Conservation (phyloP, 2,888 invertebrate genomes). For the Fragum fragum region DNA sequence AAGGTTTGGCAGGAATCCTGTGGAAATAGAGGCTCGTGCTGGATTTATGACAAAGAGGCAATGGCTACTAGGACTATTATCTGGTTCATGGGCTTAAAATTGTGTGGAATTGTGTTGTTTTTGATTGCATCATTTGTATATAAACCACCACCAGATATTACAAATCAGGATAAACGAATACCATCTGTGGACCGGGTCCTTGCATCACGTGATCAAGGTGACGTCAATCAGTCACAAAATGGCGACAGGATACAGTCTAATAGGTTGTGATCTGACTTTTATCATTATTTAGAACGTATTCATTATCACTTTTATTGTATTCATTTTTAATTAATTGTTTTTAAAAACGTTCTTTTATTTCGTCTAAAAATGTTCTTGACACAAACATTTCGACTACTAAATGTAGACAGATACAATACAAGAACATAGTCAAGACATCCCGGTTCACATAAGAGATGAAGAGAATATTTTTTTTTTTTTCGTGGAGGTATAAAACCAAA, state of each 20-base stretch:
- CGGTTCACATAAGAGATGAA: no score
- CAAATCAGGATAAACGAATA: neutral
- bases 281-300: no score
- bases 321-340: no score
- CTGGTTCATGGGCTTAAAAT: conserved; percentile 71
- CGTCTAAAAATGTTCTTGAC: no score
- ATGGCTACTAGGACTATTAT: conserved; percentile 87
- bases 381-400: no score
- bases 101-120: conserved; percentile 84
- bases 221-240: neutral
- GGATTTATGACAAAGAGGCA: conserved; percentile 90
- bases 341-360: no score
- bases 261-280: neutral
- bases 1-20: conserved; percentile 91
- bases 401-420: no score
- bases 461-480: no score
- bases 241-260: neutral
- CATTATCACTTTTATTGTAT: no score
- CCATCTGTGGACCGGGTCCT: neutral
- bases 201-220: neutral
- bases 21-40: conserved; percentile 90
- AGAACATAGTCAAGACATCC: no score
- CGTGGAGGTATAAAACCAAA: no score
- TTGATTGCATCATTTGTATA: conserved; percentile 91
- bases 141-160: conserved; percentile 55